Conservation (phyloP, 2,888 invertebrate genomes). For the Ellobium chinense region DNA sequence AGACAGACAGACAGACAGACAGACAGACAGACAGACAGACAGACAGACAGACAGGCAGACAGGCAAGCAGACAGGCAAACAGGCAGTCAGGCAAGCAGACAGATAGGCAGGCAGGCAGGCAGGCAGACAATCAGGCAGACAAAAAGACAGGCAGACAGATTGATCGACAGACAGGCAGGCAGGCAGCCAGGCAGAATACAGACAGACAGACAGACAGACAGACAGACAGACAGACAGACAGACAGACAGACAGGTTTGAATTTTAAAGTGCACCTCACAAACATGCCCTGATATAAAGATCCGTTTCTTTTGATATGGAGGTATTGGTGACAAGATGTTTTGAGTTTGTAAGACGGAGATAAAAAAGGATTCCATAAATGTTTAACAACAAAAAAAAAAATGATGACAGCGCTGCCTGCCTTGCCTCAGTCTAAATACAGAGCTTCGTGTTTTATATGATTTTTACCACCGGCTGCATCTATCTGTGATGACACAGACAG, state of each 20-base stretch:
- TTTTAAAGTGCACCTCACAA: no score
- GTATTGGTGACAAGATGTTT: no score
- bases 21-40: constrained; percentile 27
- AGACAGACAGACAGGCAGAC: background rate
- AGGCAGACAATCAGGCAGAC: background rate
- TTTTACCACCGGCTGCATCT: no score
- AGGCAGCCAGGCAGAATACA: background rate
- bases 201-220: background rate
- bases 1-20: constrained; percentile 30
- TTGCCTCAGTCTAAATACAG: no score
- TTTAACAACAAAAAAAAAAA: no score
- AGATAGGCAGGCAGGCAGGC: background rate
- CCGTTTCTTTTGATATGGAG: no score
- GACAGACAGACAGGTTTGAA: constrained; percentile 2
- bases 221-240: background rate
- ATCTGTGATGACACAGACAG: no score
- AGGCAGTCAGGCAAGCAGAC: background rate
- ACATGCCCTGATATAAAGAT: no score
- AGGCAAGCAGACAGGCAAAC: background rate
- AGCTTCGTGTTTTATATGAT: no score
- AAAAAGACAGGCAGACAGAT: background rate
- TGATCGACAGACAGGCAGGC: background rate
- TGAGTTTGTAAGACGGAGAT: no score
- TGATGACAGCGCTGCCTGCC: no score
- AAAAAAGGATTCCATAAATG: no score